Evolutionary conservation across 2,113 vertebrate genomes (phyloP).

Genomic region (Megaleporinus macrocephalus): DNA sequence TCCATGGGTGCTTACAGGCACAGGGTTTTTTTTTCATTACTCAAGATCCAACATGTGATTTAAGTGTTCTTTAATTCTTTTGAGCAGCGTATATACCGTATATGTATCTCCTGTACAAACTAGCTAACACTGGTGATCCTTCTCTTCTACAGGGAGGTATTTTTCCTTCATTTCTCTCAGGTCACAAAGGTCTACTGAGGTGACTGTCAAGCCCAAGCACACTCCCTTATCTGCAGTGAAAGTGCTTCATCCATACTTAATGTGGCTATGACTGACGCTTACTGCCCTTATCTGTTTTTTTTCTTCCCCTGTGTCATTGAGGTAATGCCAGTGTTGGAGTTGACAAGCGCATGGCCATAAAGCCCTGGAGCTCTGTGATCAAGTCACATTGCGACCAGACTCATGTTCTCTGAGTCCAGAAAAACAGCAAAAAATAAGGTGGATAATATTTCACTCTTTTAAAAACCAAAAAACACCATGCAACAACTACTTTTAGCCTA

Average conservation of each 20-base stretch:
- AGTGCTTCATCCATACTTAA: constrained; percentile 25
- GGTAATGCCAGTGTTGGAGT: background rate
- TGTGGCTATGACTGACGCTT: background rate
- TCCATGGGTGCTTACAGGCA: too few relatives aligned
- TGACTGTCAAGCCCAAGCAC: background rate
- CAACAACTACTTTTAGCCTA: background rate
- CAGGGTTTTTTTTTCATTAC: too few relatives aligned
- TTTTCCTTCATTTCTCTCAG: background rate
- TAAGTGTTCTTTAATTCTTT: too few relatives aligned
- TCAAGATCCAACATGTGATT: too few relatives aligned
- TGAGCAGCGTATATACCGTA: too few relatives aligned
- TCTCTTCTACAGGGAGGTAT: constrained; percentile 1
- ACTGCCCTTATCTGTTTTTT: constrained; percentile 3
- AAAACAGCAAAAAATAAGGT: background rate
- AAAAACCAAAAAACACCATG: background rate
- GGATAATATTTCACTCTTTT: background rate
- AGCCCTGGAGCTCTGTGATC: background rate
- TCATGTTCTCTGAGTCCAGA: background rate
- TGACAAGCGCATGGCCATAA: background rate
- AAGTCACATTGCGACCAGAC: background rate
- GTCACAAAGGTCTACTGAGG: constrained; percentile 23
- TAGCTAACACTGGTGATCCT: too few relatives aligned
- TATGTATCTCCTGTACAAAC: too few relatives aligned
- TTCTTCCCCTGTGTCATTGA: too few relatives aligned
- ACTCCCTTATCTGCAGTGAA: constrained; percentile 19